Percentiles rank a stretch among this genome's conserved stretches.
phyloP scores from a whole-genome alignment of 1,140 invertebrate genomes.

The Sycophaga agraensis region DNA sequence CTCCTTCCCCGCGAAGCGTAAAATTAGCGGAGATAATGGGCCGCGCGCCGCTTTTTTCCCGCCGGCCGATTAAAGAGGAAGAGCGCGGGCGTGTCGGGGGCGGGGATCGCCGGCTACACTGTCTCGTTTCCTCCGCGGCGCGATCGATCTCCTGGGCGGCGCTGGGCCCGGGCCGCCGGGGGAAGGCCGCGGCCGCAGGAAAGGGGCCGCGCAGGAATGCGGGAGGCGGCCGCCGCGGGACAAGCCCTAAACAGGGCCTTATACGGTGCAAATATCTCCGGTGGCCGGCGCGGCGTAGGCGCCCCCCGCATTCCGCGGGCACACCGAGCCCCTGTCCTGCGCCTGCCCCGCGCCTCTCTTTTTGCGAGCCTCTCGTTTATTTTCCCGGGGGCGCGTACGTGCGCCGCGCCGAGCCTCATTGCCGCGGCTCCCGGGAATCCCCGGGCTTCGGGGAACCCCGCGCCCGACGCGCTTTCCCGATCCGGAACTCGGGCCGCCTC shows the following conservation, averaged over 20 bases:
- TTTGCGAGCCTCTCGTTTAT: too few species aligned
- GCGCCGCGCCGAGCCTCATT: neutral
- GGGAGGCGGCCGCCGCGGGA: neutral
- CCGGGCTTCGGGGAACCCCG: neutral
- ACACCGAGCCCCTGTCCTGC: neutral
- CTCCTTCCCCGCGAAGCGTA: constrained; percentile 10
- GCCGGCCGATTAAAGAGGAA: neutral
- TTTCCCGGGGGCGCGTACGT: too few species aligned
- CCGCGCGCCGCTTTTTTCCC: neutral
- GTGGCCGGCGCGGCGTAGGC: neutral
- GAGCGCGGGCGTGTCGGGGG: neutral
- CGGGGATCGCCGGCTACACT: neutral
- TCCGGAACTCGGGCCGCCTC: neutral
- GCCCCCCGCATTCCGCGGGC: constrained; percentile 28
- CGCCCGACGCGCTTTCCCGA: neutral
- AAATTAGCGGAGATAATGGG: constrained; percentile 21
- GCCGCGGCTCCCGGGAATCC: neutral
- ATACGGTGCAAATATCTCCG: constrained; percentile 36
- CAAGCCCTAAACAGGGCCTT: constrained; percentile 38
- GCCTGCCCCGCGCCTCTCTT: neutral
- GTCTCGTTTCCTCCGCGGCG: too few species aligned
- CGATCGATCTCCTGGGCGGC: neutral
- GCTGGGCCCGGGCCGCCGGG: neutral
- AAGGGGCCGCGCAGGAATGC: neutral
- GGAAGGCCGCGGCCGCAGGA: neutral